A percentile compares a stretch with the other conserved stretches of the same genome.
Evolutionary conservation across 1,140 invertebrate genomes (phyloP).

Genomic region (Pseudomyrmex flavicornis): DNA sequence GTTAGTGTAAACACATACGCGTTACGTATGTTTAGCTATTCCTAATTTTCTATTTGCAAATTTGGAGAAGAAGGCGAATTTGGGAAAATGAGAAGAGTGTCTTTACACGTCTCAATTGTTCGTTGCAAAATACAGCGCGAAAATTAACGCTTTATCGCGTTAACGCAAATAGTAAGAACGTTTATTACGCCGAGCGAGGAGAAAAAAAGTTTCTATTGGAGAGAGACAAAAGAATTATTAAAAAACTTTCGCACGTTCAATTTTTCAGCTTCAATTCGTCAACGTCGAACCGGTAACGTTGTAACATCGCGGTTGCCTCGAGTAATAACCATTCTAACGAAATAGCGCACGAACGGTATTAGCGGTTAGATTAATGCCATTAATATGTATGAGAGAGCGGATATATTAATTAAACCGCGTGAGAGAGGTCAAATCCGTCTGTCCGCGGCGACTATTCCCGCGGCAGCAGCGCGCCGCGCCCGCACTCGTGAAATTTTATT

Average conservation of each 20-base stretch:
- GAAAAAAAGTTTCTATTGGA: too few species aligned
- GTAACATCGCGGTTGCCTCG: background rate
- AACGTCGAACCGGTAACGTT: background rate
- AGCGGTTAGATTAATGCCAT: conserved; percentile 50
- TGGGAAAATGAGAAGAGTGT: too few species aligned
- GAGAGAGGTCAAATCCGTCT: conserved; percentile 37
- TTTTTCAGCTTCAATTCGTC: background rate
- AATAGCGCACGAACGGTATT: conserved; percentile 26
- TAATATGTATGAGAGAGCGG: conserved; percentile 36
- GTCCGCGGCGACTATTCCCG: conserved; percentile 32
- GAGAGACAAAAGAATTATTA: background rate
- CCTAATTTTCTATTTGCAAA: too few species aligned
- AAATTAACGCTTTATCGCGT: too few species aligned
- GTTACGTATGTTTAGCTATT: too few species aligned
- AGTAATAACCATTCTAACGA: conserved; percentile 34
- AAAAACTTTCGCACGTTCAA: background rate
- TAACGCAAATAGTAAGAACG: too few species aligned
- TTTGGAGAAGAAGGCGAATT: too few species aligned
- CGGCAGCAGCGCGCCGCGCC: background rate
- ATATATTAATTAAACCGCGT: conserved; percentile 43
- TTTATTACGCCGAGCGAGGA: too few species aligned
- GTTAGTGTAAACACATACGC: too few species aligned
- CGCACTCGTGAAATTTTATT: conserved; percentile 47
- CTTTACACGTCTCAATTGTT: too few species aligned
- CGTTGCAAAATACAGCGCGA: too few species aligned